Evolutionary conservation across 2,113 vertebrate species (phyloP).

Genomic region (Anhinga rufa): DNA sequence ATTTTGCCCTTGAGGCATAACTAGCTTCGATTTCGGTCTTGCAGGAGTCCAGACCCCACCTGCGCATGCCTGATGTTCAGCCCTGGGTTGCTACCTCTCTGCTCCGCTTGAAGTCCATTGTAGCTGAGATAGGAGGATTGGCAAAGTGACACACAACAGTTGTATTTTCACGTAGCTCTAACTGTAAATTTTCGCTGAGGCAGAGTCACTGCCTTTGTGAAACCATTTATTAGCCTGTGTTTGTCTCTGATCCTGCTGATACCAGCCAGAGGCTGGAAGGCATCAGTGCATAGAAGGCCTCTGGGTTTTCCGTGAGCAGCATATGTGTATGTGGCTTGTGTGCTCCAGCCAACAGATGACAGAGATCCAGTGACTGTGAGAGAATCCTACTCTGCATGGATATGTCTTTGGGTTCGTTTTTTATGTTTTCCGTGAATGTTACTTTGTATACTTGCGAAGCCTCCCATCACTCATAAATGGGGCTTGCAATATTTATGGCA

Average conservation of each 20-base stretch:
- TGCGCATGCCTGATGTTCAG: not conserved
- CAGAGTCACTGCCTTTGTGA: not conserved
- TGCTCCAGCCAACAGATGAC: not conserved
- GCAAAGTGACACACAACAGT: not conserved
- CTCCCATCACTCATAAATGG: not conserved
- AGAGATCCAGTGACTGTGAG: conserved; percentile 3
- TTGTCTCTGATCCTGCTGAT: not conserved
- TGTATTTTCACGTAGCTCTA: not conserved
- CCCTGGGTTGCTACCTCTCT: not conserved
- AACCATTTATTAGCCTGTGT: not conserved
- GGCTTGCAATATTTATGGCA: conserved; percentile 41
- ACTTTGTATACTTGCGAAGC: conserved; percentile 10
- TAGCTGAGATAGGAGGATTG: not conserved
- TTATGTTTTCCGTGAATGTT: not conserved
- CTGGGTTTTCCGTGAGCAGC: not conserved
- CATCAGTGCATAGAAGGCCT: not conserved
- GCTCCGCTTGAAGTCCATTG: not conserved
- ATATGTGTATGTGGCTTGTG: not conserved
- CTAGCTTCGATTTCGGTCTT: not conserved
- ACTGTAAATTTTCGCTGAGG: not conserved
- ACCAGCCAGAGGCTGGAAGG: not conserved
- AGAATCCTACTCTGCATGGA: not conserved
- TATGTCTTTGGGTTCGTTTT: not conserved
- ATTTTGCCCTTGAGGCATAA: not conserved
- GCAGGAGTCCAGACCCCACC: not conserved